Base-by-base conservation (phyloP, 2,888 invertebrate species). In the Apotomis turbidana region DNA sequence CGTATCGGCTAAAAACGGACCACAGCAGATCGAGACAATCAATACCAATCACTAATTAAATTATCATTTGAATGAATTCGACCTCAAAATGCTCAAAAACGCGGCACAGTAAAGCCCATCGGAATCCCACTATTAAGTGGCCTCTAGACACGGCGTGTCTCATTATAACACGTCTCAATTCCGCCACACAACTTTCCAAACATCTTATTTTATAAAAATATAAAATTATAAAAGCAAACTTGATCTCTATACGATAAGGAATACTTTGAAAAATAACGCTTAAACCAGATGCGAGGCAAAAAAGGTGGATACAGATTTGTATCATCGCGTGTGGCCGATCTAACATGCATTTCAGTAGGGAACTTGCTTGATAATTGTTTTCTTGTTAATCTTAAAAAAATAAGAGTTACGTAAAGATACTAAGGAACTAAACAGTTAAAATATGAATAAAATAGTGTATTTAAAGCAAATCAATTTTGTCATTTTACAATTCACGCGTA, bases 121-220 rank as follows among this genome's bases (percentile, higher is more conserved):
- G 55, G 46, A 55, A 66, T 66, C n/a, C 44, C 15, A 66, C 44
- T 46, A 66, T 66, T 66, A 10, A 55, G 46, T 44, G 44, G 27
- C 64, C 46, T 44, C 41, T 41, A 64, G 44, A 46, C 41, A 57
- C 27, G 27, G 27, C 36, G 12, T n/a, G 51, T 63, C 63, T 66
- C 57, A 66, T 66, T 66, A 66, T 46, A 57, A 66, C 66, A 66
- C 66, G 57, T 66, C 55, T 66, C 66, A 66, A 66, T 66, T 66
- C 46, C n/a, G 3, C 27, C 44, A 0, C 12, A 15, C 9, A 46
- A 27, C 44, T 36, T 57, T 46, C 9, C 5, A 57, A 46, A 36
- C 10, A 55, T 57, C 57, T 3, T 46, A 46, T 46, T 6, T 46
- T 6, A 36, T 36, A 15, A 15, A 46, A 15, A 27, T 6, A 2